A percentile compares a stretch with the other conserved stretches of the same genome.
Evolutionary conservation across 2,113 vertebrate genomes (phyloP).

Genomic region (Phodopus roborovskii): DNA sequence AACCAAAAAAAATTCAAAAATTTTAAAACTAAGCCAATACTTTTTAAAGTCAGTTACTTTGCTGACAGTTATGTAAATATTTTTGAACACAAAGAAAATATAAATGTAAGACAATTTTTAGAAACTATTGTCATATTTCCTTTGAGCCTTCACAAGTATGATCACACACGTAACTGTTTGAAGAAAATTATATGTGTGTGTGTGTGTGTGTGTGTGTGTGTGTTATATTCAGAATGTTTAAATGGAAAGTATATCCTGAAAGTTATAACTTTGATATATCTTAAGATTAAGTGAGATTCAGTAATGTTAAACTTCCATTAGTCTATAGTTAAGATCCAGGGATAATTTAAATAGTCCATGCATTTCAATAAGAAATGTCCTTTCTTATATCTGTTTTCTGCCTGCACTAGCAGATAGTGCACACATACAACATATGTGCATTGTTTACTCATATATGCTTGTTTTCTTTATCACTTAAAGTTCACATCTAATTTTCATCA

Average conservation of each 20-base stretch:
- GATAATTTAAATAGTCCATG: neutral
- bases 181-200: too few relatives aligned
- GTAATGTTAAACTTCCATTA: neutral
- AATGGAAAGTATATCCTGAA: neutral
- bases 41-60: neutral
- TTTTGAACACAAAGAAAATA: neutral
- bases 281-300: neutral
- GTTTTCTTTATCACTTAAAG: neutral
- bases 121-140: neutral
- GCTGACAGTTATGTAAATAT: neutral
- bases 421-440: neutral
- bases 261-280: neutral
- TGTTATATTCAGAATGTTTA: neutral
- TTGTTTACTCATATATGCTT: neutral
- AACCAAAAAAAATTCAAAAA: neutral
- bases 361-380: neutral
- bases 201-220: too few relatives aligned
- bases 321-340: neutral
- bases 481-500: neutral
- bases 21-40: neutral
- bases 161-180: neutral
- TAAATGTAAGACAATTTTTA: neutral
- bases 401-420: neutral
- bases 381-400: neutral
- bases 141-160: neutral